Evolutionary conservation across 2,888 invertebrate genomes (phyloP).

Genomic region (Nomada lathburiana): DNA sequence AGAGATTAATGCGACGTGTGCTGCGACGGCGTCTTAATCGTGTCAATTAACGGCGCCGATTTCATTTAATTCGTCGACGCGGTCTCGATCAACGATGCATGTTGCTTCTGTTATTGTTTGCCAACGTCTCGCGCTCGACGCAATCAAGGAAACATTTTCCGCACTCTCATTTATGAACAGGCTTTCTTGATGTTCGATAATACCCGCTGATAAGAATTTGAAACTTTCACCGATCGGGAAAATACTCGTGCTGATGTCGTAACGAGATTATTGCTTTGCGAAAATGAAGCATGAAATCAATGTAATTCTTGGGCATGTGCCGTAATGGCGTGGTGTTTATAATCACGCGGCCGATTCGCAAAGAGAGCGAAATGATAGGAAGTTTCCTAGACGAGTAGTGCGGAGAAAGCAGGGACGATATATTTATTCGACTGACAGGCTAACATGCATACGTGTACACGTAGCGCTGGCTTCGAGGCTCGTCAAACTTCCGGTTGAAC

Average conservation of each 20-base stretch:
- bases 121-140: background rate
- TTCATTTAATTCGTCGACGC: background rate
- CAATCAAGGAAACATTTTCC: background rate
- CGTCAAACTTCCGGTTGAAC: background rate
- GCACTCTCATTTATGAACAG: no score
- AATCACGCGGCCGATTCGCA: constrained; percentile 2
- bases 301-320: constrained; percentile 7
- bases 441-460: constrained; percentile 1
- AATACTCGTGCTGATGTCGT: constrained; percentile 23
- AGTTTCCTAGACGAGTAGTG: constrained; percentile 50
- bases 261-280: constrained; percentile 19
- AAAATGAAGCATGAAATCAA: constrained; percentile 29
- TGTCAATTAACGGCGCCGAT: background rate
- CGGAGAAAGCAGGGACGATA: constrained; percentile 76
- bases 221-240: constrained; percentile 35
- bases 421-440: constrained; percentile 70
- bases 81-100: background rate
- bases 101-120: no score
- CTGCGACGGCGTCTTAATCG: background rate
- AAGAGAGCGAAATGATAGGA: constrained; percentile 50
- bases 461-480: constrained; percentile 26
- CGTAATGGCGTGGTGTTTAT: constrained; percentile 2
- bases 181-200: background rate
- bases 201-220: constrained; percentile 6
- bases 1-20: background rate